These are phyloP conservation scores for Drosophila insularis DNA, from an alignment of 1,140 invertebrate species.

Conservation along the genomic window DNA sequence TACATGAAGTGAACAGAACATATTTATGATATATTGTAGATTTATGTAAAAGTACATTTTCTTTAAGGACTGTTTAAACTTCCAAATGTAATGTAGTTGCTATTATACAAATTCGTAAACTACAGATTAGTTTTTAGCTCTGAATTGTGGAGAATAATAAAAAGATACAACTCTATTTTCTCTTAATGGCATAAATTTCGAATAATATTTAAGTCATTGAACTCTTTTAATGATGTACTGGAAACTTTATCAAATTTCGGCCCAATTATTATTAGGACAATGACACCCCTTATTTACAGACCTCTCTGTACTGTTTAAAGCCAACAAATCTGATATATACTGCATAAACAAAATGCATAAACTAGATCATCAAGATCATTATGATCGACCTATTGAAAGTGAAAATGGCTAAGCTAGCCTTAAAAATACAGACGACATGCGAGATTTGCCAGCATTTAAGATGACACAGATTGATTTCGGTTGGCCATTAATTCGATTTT, in stretches of 20 bases:
- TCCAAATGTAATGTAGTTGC: too few relatives aligned
- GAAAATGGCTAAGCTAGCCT: constrained; percentile 28
- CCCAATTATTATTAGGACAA: not conserved
- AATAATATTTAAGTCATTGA: too few relatives aligned
- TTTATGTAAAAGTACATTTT: too few relatives aligned
- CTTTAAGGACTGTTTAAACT: too few relatives aligned
- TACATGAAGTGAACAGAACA: too few relatives aligned
- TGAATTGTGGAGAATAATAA: too few relatives aligned
- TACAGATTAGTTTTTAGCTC: too few relatives aligned
- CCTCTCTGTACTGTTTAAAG: constrained; percentile 16
- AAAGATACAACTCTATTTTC: too few relatives aligned
- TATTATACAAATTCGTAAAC: too few relatives aligned
- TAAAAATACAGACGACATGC: constrained; percentile 34
- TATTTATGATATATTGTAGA: too few relatives aligned
- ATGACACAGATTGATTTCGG: constrained; percentile 46
- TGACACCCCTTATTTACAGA: not conserved
- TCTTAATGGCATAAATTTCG: too few relatives aligned
- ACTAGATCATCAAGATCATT: constrained; percentile 34
- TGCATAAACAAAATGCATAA: constrained; percentile 4
- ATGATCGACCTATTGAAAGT: constrained; percentile 34
- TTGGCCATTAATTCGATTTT: constrained; percentile 41
- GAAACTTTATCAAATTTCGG: not conserved
- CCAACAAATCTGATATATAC: constrained; percentile 9
- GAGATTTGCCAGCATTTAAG: constrained; percentile 36
- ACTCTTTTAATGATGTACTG: not conserved